phyloP scores from a whole-genome alignment of 2,888 invertebrate species.

The Cenopis cana region DNA sequence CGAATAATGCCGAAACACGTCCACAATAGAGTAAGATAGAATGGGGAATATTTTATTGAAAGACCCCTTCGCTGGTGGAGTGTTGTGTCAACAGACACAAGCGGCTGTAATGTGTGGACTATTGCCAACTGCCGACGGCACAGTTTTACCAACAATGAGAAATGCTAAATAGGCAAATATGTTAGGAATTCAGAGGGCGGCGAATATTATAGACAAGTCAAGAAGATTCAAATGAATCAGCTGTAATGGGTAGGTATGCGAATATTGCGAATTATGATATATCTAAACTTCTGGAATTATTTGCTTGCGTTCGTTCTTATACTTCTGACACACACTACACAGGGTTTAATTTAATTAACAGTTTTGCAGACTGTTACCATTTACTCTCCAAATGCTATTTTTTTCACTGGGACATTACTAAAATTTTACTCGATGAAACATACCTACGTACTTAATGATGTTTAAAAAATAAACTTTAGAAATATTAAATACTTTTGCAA shows the following conservation, averaged over 20 bases:
- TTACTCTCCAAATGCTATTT: too few species aligned
- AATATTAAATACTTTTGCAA: too few species aligned
- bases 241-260: too few species aligned
- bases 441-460: too few species aligned
- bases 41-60: conserved; percentile 84
- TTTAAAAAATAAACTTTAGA: too few species aligned
- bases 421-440: too few species aligned
- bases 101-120: conserved; percentile 76
- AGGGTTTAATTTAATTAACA: too few species aligned
- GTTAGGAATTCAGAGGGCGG: conserved; percentile 6
- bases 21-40: conserved; percentile 68
- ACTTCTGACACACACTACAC: too few species aligned
- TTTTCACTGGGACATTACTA: too few species aligned
- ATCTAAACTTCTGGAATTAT: not conserved
- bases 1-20: conserved; percentile 61
- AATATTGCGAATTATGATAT: too few species aligned
- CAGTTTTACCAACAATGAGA: conserved; percentile 47
- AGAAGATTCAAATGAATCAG: not conserved
- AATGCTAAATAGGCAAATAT: conserved; percentile 43
- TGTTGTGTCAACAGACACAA: conserved; percentile 85
- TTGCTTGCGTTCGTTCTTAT: too few species aligned
- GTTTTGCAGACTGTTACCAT: too few species aligned
- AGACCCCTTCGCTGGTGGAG: conserved; percentile 80
- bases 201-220: not conserved
- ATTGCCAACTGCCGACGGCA: conserved; percentile 63